Evolutionary conservation across 2,888 invertebrate genomes (phyloP), one percentile per base, ranked within the genome.

Genomic region (Ennomos quercinarius): DNA sequence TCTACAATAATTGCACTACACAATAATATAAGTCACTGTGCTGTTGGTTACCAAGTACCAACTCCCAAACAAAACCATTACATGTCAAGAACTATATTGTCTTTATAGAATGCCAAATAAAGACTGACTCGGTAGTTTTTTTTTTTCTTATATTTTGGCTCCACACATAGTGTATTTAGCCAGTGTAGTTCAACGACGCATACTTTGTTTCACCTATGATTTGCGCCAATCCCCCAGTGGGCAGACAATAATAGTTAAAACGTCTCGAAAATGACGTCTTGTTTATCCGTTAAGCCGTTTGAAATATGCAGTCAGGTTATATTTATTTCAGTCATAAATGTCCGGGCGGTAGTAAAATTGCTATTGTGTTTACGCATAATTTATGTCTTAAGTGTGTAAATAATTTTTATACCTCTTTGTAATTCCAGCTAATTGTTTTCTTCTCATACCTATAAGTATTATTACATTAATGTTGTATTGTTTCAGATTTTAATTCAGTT

Each of bases 401-500:
- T 17, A 17, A 27, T 27, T 27, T 27, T 27, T 27, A 27, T 27
- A 27, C 27, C 27, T 27, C 27, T 53, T 44, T 12, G 52, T 52
- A 44, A 52, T 44, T 13, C 36, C 44, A 38, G 13, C n/a, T 37
- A 12, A 40, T 45, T 45, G 41, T 40, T 45, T 9, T 35, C 13
- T 35, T 38, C 12, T 42, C 9, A 27, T n/a, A n/a, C n/a, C n/a
- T n/a, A n/a, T 6, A 27, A 27, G 27, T 27, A 6, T 6, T 27
- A 27, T 37, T 42, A 46, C n/a, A 12, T 38, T 49, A n/a, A 57
- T 37, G 43, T 39, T 10, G 43, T 11, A 48, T 52, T 57, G 51
- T 57, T 57, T 42, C 34, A n/a, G 11, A n/a, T 46, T n/a, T n/a
- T n/a, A n/a, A n/a, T n/a, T n/a, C 34, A 43, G 42, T 57, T 50